phyloP scores from a whole-genome alignment of 1,140 invertebrate genomes.

The Pseudachorutes palmiensis region DNA sequence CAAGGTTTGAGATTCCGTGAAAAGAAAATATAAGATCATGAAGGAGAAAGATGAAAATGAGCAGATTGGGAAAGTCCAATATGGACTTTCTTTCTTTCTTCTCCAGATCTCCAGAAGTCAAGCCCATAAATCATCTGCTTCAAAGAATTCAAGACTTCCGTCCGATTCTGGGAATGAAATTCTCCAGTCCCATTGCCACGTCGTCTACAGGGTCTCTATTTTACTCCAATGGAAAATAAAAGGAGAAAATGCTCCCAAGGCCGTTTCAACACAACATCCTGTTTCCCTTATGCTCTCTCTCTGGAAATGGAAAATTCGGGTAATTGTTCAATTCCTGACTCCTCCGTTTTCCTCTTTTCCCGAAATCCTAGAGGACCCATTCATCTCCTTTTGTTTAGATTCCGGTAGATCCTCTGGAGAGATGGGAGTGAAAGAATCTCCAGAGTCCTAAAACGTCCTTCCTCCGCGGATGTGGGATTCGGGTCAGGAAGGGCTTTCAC shows the following conservation, averaged over 20 bases:
- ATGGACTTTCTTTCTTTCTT: not conserved
- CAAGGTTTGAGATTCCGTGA: no score
- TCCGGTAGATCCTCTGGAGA: no score
- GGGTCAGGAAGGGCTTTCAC: no score
- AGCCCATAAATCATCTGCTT: not conserved
- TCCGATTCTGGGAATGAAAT: not conserved
- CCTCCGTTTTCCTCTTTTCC: no score
- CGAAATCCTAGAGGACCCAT: not conserved
- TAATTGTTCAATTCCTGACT: not conserved
- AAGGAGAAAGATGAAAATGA: not conserved
- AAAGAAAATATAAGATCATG: not conserved
- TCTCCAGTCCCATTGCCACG: not conserved
- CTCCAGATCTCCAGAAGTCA: not conserved
- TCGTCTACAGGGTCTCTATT: no score
- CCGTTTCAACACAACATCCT: not conserved
- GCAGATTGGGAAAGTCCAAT: not conserved
- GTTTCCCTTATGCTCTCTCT: not conserved
- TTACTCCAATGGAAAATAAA: no score
- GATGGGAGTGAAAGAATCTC: no score
- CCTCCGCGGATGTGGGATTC: no score
- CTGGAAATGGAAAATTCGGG: not conserved
- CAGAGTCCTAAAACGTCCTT: no score
- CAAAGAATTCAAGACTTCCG: not conserved
- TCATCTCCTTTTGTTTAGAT: not conserved
- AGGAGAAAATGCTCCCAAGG: no score